These are phyloP conservation scores for Agapornis canus DNA, from an alignment of 2,797 vertebrate species.

Conservation along the genomic window DNA sequence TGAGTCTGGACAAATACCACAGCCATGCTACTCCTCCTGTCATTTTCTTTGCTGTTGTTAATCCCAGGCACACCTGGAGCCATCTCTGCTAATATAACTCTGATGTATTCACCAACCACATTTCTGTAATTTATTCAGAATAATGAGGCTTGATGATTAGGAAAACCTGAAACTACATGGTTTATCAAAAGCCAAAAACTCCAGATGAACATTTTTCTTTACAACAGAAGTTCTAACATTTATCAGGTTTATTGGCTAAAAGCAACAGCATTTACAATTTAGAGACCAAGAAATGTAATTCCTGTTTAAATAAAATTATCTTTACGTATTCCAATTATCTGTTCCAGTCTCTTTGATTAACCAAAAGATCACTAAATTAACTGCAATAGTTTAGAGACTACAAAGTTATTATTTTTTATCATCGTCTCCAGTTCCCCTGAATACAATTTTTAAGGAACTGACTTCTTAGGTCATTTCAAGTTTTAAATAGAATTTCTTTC, in stretches of 20 bases:
- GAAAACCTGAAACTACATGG: not conserved
- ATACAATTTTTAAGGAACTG: not conserved
- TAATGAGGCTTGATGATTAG: not conserved
- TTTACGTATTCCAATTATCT: not conserved
- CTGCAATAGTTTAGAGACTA: not conserved
- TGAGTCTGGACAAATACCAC: not conserved
- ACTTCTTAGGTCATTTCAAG: not conserved
- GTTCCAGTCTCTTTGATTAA: not conserved
- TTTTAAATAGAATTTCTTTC: not conserved
- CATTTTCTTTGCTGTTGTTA: not conserved
- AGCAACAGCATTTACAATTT: not conserved
- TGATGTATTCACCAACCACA: not conserved
- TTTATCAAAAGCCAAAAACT: not conserved
- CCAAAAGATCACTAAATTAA: not conserved
- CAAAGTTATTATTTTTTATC: not conserved
- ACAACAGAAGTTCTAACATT: not conserved
- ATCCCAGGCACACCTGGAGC: not conserved
- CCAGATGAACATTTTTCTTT: not conserved
- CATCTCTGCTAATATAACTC: not conserved
- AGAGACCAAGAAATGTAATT: not conserved
- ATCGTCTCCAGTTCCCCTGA: not conserved
- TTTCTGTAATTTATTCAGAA: not conserved
- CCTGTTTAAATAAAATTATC: not conserved
- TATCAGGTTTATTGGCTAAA: not conserved
- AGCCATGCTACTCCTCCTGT: not conserved